Conservation (phyloP, 2,888 invertebrate genomes). For the Patella depressa region DNA sequence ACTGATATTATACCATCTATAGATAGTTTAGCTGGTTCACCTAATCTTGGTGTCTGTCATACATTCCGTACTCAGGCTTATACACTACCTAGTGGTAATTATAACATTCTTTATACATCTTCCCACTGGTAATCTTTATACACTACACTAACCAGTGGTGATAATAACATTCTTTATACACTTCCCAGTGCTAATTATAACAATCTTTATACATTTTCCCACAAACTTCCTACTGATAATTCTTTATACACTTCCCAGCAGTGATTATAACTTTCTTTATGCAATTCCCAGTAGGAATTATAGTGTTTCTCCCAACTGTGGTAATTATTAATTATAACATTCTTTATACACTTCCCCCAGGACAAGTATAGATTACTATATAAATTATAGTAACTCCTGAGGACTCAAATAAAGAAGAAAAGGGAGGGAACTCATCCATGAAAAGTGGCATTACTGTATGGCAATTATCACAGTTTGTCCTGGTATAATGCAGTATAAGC, state of each 20-base stretch:
- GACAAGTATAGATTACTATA: too few relatives aligned
- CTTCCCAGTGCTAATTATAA: too few relatives aligned
- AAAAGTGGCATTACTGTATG: too few relatives aligned
- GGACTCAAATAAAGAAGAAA: too few relatives aligned
- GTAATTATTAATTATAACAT: constrained; percentile 52
- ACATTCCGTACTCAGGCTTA: constrained; percentile 80
- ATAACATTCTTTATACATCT: background rate
- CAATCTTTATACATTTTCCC: constrained; percentile 44
- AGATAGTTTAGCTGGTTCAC: constrained; percentile 82
- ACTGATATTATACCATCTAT: constrained; percentile 89
- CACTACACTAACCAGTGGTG: constrained; percentile 64
- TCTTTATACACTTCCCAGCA: constrained; percentile 55
- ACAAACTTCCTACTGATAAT: too few relatives aligned
- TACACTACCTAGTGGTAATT: constrained; percentile 64
- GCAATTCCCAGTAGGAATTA: too few relatives aligned
- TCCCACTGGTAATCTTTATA: constrained; percentile 33
- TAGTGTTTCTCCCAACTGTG: constrained; percentile 59
- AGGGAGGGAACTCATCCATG: too few relatives aligned
- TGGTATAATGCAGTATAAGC: too few relatives aligned
- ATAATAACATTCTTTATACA: constrained; percentile 15
- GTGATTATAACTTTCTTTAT: constrained; percentile 43
- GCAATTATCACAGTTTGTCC: too few relatives aligned
- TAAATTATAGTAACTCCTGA: too few relatives aligned
- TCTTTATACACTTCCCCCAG: background rate
- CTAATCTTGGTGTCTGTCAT: constrained; percentile 87